Percentiles rank a stretch among this genome's conserved stretches.
Conservation (phyloP, 2,113 vertebrate genomes). For the Scytalopus superciliaris region DNA sequence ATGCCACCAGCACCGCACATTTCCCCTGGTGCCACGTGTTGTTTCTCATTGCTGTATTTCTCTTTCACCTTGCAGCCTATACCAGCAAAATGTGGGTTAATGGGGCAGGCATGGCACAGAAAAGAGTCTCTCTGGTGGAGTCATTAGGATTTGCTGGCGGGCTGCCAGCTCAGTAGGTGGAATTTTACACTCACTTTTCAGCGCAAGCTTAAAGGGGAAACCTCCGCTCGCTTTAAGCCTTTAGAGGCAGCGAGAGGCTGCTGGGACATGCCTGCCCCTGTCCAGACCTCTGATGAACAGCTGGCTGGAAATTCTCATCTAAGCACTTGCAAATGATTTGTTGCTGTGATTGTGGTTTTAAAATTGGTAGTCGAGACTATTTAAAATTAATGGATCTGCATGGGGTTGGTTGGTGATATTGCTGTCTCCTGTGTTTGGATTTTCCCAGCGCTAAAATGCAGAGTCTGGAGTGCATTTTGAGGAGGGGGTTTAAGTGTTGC, state of each 20-base stretch:
- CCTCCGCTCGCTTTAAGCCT: background rate
- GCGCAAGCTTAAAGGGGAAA: constrained; percentile 45
- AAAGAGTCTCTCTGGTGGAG: constrained; percentile 1
- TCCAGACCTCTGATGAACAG: constrained; percentile 23
- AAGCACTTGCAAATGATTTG: constrained; percentile 35
- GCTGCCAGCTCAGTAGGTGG: constrained; percentile 17
- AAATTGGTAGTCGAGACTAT: background rate
- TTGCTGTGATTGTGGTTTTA: background rate
- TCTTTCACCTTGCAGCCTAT: background rate
- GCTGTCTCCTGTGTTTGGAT: background rate
- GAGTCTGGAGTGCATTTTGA: background rate
- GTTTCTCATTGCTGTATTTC: rapidly evolving
- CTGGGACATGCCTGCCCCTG: background rate
- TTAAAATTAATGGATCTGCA: constrained; percentile 4
- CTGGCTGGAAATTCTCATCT: constrained; percentile 46
- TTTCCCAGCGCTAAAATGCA: background rate
- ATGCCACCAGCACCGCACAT: rapidly evolving
- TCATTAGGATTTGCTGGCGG: constrained; percentile 37
- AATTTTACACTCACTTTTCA: constrained; percentile 33
- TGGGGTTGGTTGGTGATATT: background rate
- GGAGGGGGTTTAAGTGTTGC: background rate
- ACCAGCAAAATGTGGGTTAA: constrained; percentile 58
- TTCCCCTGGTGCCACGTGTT: rapidly evolving
- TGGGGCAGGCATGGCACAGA: constrained; percentile 40
- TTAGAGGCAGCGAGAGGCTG: background rate